phyloP scores from a whole-genome alignment of 2,888 invertebrate species.

The Agonopterix subpropinquella region DNA sequence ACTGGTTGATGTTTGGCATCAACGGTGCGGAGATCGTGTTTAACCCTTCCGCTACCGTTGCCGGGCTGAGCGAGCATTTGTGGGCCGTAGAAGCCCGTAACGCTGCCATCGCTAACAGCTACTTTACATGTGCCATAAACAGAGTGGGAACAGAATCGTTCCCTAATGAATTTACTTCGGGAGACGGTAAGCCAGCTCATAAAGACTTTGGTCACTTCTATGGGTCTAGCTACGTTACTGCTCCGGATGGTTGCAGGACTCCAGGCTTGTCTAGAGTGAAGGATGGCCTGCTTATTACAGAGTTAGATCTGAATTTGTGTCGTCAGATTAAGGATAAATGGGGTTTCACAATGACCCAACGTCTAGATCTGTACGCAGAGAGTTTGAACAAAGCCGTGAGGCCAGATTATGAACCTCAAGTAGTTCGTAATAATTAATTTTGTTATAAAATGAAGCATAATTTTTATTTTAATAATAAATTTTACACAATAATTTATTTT shows the following conservation, averaged over 20 bases:
- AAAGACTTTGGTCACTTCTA: conserved; percentile 97
- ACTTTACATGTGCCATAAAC: conserved; percentile 95
- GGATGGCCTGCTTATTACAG: conserved; percentile 92
- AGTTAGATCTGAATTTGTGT: conserved; percentile 95
- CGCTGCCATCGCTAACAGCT: conserved; percentile 97
- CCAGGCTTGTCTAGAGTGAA: conserved; percentile 86
- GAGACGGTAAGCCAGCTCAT: conserved; percentile 84
- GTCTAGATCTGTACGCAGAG: conserved; percentile 92
- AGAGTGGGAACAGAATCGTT: conserved; percentile 94
- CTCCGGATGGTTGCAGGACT: conserved; percentile 95
- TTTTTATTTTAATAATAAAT: background rate
- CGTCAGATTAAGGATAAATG: conserved; percentile 96
- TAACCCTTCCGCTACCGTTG: conserved; percentile 98
- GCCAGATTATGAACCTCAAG: conserved; percentile 48
- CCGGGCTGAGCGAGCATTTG: conserved; percentile 89
- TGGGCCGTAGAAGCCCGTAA: conserved; percentile 97
- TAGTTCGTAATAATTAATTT: conserved; percentile 21
- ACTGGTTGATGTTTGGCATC: conserved; percentile 98
- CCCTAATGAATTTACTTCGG: conserved; percentile 75
- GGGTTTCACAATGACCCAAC: conserved; percentile 97
- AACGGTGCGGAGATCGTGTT: conserved; percentile 99
- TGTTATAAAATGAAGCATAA: background rate
- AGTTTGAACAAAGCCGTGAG: conserved; percentile 70
- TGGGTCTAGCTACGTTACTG: conserved; percentile 96
- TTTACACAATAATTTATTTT: background rate